Percentiles rank a stretch among this genome's conserved stretches.
Conservation (phyloP, 1,140 invertebrate species). For the Drosophila micromelanica region DNA sequence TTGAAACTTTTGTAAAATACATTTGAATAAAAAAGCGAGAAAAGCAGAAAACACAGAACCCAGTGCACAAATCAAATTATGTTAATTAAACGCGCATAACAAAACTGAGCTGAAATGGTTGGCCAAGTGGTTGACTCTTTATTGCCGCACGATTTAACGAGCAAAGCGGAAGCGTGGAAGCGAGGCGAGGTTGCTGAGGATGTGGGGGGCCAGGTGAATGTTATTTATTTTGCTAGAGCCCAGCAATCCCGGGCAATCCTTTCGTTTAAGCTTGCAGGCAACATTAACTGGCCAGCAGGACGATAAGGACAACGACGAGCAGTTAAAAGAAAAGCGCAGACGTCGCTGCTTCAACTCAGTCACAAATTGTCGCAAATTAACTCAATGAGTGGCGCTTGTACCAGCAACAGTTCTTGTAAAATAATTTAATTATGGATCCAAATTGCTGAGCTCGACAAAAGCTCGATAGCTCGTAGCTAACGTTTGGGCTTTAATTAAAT, state of each 20-base stretch:
- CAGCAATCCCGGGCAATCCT: slow-evolving; percentile 22
- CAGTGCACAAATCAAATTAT: slow-evolving; percentile 65
- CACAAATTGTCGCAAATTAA: slow-evolving; percentile 72
- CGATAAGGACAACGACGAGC: neutral
- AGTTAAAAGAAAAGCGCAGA: slow-evolving; percentile 43
- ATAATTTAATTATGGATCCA: slow-evolving; percentile 70
- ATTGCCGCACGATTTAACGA: slow-evolving; percentile 65
- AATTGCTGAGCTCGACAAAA: slow-evolving; percentile 3
- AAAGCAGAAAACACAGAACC: slow-evolving; percentile 29
- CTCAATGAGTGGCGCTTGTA: slow-evolving; percentile 70
- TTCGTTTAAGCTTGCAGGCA: slow-evolving; percentile 10
- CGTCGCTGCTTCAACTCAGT: slow-evolving; percentile 53
- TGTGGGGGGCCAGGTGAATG: slow-evolving; percentile 53
- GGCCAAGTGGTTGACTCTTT: slow-evolving; percentile 72
- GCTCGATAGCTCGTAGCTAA: neutral
- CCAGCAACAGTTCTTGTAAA: slow-evolving; percentile 47
- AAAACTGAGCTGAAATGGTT: slow-evolving; percentile 44
- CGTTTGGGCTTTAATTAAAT: neutral
- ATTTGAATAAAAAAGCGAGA: slow-evolving; percentile 51
- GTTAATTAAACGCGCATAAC: slow-evolving; percentile 69
- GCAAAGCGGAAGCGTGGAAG: slow-evolving; percentile 30
- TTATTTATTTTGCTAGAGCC: slow-evolving; percentile 59
- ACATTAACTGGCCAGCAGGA: slow-evolving; percentile 19
- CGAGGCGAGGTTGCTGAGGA: no score
- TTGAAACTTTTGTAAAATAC: slow-evolving; percentile 52